A percentile compares a stretch with the other conserved stretches of the same genome.
Evolutionary conservation across 2,113 vertebrate genomes (phyloP).

Genomic region (Micronisus gabar): DNA sequence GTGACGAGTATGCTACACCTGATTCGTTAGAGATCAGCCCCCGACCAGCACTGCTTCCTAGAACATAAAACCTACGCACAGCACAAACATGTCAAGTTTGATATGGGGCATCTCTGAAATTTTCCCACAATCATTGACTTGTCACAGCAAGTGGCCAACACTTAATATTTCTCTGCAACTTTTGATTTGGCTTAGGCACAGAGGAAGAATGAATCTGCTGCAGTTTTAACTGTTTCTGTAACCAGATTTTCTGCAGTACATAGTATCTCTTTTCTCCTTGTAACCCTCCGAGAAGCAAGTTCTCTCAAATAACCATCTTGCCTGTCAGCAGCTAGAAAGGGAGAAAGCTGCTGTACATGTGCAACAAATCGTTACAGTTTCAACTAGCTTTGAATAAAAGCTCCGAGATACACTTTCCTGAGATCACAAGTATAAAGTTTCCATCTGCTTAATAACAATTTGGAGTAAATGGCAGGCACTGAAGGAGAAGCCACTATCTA

Average conservation of each 20-base stretch:
- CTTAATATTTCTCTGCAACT: neutral
- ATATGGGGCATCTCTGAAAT: neutral
- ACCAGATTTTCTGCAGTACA: neutral
- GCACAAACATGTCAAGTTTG: neutral
- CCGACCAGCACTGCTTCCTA: neutral
- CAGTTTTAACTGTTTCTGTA: neutral
- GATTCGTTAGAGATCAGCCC: neutral
- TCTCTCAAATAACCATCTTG: neutral
- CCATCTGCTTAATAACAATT: constrained; percentile 25
- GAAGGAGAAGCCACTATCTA: neutral
- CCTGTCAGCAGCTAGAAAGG: neutral
- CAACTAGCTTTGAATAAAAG: constrained; percentile 2
- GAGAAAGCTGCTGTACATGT: neutral
- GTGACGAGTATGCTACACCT: neutral
- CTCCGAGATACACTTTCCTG: neutral
- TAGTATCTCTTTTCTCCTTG: neutral
- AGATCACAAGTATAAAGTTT: neutral
- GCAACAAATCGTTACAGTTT: neutral
- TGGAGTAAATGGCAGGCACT: neutral
- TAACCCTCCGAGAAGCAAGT: neutral
- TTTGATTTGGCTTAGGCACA: neutral
- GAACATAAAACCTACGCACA: neutral
- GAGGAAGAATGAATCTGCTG: neutral
- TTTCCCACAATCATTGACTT: neutral
- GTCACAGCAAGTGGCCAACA: neutral